Evolutionary conservation across 2,113 vertebrate species (phyloP).

Genomic region (Ctenodactylus gundi): DNA sequence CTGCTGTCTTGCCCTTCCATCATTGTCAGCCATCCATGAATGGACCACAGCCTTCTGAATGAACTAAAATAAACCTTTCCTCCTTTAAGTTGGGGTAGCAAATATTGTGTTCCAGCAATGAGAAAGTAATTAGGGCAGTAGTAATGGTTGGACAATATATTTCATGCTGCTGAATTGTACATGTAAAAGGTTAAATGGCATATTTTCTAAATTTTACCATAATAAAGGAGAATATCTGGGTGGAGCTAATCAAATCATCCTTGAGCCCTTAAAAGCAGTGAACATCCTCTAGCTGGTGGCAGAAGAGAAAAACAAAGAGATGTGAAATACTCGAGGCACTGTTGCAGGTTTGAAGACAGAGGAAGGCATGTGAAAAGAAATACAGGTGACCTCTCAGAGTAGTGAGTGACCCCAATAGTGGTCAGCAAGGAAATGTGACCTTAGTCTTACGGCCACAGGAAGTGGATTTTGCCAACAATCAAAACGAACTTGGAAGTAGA

Average conservation of each 20-base stretch:
- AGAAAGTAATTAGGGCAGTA: too few species aligned
- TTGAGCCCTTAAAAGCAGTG: neutral
- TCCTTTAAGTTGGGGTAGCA: too few species aligned
- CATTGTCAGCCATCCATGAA: too few species aligned
- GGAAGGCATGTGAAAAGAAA: neutral
- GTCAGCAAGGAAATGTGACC: neutral
- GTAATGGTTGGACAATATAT: neutral
- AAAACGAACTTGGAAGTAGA: conserved; percentile 22
- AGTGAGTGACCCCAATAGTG: neutral
- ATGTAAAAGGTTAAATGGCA: neutral
- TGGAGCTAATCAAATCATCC: conserved; percentile 1
- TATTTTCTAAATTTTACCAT: neutral
- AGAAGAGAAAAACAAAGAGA: conserved; percentile 14
- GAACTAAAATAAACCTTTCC: too few species aligned
- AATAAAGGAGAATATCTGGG: neutral
- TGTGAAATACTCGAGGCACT: neutral
- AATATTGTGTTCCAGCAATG: too few species aligned
- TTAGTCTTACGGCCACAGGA: neutral
- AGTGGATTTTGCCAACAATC: neutral
- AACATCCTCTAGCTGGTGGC: conserved; percentile 38
- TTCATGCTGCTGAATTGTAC: neutral
- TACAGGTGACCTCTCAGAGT: neutral
- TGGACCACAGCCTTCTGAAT: too few species aligned
- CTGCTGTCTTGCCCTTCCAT: too few species aligned
- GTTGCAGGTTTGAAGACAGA: neutral